A percentile compares a stretch with the other conserved stretches of the same genome.
Evolutionary conservation across 1,140 invertebrate species (phyloP).

Genomic region (Cyclina sinensis): DNA sequence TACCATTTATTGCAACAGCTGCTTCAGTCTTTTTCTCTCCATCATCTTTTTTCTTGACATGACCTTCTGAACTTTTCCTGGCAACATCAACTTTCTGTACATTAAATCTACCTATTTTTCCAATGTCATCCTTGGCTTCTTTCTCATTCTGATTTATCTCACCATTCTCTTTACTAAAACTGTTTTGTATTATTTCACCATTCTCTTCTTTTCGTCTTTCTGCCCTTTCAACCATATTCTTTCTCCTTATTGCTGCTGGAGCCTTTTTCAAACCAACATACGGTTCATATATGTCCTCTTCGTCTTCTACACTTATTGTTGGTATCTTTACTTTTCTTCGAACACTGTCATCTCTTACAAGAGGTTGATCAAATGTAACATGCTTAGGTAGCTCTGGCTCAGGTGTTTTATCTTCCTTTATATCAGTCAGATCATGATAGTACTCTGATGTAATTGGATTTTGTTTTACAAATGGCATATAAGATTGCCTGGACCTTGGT

Average conservation of each 20-base stretch:
- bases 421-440: neutral
- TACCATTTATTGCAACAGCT: neutral
- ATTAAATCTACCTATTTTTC: slow-evolving; percentile 16
- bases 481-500: neutral
- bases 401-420: neutral
- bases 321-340: neutral
- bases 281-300: slow-evolving; percentile 1
- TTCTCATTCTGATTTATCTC: neutral
- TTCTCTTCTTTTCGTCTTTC: neutral
- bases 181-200: neutral
- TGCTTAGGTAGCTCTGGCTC: neutral
- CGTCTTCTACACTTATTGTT: neutral
- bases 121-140: neutral
- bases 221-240: neutral
- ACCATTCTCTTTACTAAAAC: neutral
- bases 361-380: slow-evolving; percentile 4
- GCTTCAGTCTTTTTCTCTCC: neutral
- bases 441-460: neutral
- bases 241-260: neutral
- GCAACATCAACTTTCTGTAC: neutral
- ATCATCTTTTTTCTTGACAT: neutral
- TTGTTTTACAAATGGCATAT: neutral
- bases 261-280: slow-evolving; percentile 23
- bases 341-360: neutral
- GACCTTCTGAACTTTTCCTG: neutral